phyloP scores from a whole-genome alignment of 1,140 invertebrate species.

The Aphis craccivora region DNA sequence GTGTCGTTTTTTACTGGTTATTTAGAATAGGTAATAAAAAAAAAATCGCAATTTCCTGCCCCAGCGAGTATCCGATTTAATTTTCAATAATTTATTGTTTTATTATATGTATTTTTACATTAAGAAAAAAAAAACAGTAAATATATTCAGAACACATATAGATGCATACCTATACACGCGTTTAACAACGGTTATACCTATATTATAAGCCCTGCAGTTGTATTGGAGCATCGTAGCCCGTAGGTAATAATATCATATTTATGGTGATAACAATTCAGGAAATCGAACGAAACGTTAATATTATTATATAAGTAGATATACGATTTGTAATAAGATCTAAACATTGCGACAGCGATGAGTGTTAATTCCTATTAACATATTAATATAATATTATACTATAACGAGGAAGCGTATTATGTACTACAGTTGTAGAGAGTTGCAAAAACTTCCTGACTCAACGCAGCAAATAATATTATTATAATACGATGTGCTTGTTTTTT shows the following conservation, averaged over 20 bases:
- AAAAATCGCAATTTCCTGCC: background rate
- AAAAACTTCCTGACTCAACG: background rate
- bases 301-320: background rate
- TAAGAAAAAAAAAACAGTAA: background rate
- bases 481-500: background rate
- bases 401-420: background rate
- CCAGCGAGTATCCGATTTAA: background rate
- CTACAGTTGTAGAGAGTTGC: background rate
- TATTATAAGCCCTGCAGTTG: background rate
- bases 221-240: background rate
- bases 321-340: background rate
- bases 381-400: too few relatives aligned
- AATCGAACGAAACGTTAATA: background rate
- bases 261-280: background rate
- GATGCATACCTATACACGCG: background rate
- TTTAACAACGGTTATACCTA: background rate
- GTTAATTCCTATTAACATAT: background rate
- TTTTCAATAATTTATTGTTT: background rate
- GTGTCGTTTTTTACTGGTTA: background rate
- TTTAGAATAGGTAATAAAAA: background rate
- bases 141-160: background rate
- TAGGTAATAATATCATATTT: background rate
- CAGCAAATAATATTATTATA: background rate
- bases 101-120: background rate
- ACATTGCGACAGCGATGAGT: background rate